These are phyloP conservation scores for Podabrus alpinus DNA, from an alignment of 2,888 invertebrate genomes.

Conservation along the genomic window DNA sequence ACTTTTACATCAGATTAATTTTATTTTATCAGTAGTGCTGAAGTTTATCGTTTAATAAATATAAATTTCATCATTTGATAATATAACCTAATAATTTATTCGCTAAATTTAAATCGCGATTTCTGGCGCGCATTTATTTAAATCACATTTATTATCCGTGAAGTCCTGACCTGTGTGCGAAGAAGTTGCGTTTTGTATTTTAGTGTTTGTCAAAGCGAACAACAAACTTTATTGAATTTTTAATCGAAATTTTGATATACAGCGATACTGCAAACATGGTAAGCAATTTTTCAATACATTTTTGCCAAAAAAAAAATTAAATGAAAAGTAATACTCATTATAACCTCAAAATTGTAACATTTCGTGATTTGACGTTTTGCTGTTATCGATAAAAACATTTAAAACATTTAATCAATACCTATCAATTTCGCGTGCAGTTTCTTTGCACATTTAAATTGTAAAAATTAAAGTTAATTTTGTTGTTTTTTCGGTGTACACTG, in stretches of 20 bases:
- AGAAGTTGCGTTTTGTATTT: neutral
- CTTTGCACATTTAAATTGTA: neutral
- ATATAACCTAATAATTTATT: neutral
- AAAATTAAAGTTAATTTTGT: neutral
- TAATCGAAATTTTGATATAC: neutral
- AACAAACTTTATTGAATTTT: neutral
- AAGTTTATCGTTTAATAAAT: too few relatives aligned
- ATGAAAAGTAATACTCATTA: neutral
- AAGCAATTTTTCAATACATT: neutral
- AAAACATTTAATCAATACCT: neutral
- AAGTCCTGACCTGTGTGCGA: neutral
- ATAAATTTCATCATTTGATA: too few relatives aligned
- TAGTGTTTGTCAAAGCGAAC: neutral
- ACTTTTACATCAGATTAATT: too few relatives aligned
- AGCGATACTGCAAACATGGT: neutral
- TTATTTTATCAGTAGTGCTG: too few relatives aligned
- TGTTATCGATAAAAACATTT: neutral
- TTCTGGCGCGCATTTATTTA: neutral
- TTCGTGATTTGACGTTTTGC: neutral
- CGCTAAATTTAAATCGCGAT: neutral
- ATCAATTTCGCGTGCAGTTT: slow-evolving; percentile 10
- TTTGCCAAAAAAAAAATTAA: too few relatives aligned
- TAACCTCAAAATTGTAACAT: neutral
- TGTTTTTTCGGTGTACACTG: neutral
- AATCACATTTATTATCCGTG: neutral